Conservation (phyloP, 2,888 invertebrate species). For the Steromphala cineraria region DNA sequence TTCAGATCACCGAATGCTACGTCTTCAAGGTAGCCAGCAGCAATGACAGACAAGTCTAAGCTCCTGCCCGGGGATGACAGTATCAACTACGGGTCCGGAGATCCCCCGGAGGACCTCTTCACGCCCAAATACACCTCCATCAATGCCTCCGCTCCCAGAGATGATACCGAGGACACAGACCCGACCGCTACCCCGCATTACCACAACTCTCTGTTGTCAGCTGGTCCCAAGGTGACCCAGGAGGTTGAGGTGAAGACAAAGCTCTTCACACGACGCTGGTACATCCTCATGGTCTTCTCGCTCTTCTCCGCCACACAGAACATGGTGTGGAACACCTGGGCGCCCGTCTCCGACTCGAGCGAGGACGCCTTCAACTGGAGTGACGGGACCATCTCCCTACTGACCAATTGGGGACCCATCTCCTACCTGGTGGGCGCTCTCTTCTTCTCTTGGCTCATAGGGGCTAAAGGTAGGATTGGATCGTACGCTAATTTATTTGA, state of each 20-base stretch:
- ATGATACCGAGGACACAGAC: not conserved
- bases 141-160: not conserved
- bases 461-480: conserved; percentile 40
- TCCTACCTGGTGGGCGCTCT: conserved; percentile 30
- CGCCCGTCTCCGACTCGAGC: conserved; percentile 33
- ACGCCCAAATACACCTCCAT: not conserved
- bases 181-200: not conserved
- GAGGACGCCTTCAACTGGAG: conserved; percentile 41
- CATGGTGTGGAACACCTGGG: conserved; percentile 41
- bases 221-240: not conserved
- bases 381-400: conserved; percentile 36
- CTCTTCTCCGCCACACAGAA: conserved; percentile 32
- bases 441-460: conserved; percentile 42
- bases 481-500: too few relatives aligned
- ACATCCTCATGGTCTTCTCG: conserved; percentile 37
- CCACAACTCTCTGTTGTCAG: not conserved
- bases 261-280: conserved; percentile 43
- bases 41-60: too few relatives aligned
- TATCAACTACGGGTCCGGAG: not conserved
- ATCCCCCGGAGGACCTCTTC: not conserved
- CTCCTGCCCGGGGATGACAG: too few relatives aligned
- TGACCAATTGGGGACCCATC: conserved; percentile 43
- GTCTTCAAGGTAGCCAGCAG: too few relatives aligned
- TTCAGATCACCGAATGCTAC: too few relatives aligned
- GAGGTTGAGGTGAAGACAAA: not conserved